A percentile compares a stretch with the other conserved stretches of the same genome.
These are phyloP conservation scores for Promerops cafer DNA, from an alignment of 2,113 vertebrate genomes.

Conservation along the genomic window DNA sequence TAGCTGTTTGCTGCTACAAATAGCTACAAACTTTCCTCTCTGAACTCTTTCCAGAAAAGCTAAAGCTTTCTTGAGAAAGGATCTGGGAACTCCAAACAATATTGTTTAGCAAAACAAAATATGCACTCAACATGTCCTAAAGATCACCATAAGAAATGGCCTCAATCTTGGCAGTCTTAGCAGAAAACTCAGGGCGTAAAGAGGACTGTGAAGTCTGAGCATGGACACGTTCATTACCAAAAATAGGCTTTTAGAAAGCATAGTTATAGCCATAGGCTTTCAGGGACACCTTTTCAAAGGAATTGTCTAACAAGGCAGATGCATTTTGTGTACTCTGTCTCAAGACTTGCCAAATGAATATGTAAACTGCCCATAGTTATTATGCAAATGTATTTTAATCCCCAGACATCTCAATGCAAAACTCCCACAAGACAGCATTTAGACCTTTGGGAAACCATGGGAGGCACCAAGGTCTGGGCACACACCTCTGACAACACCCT, in stretches of 20 bases:
- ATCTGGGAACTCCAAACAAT: not conserved
- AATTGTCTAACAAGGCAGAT: not conserved
- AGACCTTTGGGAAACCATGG: not conserved
- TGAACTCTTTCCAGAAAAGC: not conserved
- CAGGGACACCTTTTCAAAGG: not conserved
- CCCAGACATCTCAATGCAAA: not conserved
- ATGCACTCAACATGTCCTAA: not conserved
- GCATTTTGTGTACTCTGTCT: not conserved
- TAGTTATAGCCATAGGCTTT: not conserved
- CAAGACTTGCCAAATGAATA: not conserved
- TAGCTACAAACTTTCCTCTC: not conserved
- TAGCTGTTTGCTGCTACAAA: not conserved
- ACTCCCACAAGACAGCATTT: not conserved
- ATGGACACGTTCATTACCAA: not conserved
- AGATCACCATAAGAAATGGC: not conserved
- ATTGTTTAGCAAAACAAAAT: not conserved
- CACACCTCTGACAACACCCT: not conserved
- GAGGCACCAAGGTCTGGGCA: not conserved
- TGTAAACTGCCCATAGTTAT: not conserved
- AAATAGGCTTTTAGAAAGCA: not conserved
- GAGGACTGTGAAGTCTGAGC: not conserved
- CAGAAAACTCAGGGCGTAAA: not conserved
- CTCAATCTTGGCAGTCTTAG: not conserved
- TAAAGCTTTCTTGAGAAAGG: not conserved
- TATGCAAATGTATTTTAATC: not conserved